Base-by-base conservation (phyloP, 30 jellyfish, hydroid and myxozoan genomes). In the Cassiopea andromeda region DNA sequence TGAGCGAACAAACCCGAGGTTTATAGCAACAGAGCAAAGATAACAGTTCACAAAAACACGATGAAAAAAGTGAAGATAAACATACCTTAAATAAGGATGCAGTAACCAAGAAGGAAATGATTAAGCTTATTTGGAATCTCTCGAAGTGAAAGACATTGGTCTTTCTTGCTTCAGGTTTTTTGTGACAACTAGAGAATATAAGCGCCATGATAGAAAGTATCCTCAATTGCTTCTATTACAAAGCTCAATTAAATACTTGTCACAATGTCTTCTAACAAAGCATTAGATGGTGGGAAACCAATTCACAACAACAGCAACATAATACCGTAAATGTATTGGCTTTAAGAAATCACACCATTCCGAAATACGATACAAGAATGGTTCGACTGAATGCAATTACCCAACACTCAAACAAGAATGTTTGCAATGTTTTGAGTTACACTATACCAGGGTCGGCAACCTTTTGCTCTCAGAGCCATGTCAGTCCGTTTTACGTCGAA, bases 311-410 rank as follows among this genome's bases (percentile, higher is more conserved):
- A 64, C 15, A 4, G 79, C 79, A 17, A 43, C 15, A 4, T 50
- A 1, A 70, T 70, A 12, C 79, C 27, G 79, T 15, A 70, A 70
- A n/a, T 70, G 79, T 17, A 70, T 70, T 70, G 79, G 79, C 16
- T 70, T 27, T 54, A 4, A 7, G 54, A 70, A 70, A 70, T 70
- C 79, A 70, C 47, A 54, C 79, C 79, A 70, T 70, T 16, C 79
- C 38, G 79, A 16, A 19, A 70, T 3, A 18, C 50, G 79, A 70
- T 70, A 70, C 79, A 70, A 70, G 73, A 54, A 54, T 54, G 64
- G 64, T 10, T 10, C 12, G 64, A 6, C 12, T 3, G 7, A 10
- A 54, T 54, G 64, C 64, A 10, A 10, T 54, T 10, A 27, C 38
- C 38, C 38, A 27, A 27, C 38, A 27, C 38, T 27, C 38, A 27